Percentiles rank a stretch among this genome's conserved stretches.
Evolutionary conservation across 2,888 invertebrate genomes (phyloP).

Genomic region (Eupithecia tripunctaria): DNA sequence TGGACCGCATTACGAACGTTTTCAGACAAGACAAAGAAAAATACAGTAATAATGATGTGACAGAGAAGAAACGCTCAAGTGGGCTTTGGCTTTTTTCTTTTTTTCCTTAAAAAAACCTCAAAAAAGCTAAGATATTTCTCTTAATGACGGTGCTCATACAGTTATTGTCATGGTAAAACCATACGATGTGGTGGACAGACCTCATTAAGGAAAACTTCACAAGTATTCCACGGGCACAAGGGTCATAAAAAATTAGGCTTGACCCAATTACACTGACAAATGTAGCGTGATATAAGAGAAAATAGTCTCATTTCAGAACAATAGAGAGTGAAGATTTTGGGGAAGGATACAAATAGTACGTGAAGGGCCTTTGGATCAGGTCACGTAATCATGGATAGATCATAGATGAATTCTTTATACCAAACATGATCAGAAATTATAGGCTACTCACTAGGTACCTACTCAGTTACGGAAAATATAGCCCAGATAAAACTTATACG

Average conservation of each 20-base stretch:
- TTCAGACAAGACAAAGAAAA: neutral
- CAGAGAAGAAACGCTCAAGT: neutral
- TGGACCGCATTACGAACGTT: neutral
- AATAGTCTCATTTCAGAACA: constrained; percentile 37
- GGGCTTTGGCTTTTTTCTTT: too few species aligned
- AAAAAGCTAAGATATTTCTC: neutral
- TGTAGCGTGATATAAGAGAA: constrained; percentile 35
- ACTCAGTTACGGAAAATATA: constrained; percentile 1
- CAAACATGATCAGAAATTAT: constrained; percentile 20
- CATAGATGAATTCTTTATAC: constrained; percentile 27
- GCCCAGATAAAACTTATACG: neutral
- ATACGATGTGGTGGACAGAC: neutral
- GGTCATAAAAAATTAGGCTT: constrained; percentile 39
- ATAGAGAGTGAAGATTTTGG: constrained; percentile 24
- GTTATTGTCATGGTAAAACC: neutral
- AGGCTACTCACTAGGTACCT: constrained; percentile 8
- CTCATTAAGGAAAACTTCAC: constrained; percentile 23
- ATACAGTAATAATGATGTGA: neutral
- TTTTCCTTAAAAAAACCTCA: neutral
- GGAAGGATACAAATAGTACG: constrained; percentile 31
- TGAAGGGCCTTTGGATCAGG: constrained; percentile 26
- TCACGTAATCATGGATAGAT: constrained; percentile 31
- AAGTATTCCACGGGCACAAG: constrained; percentile 24
- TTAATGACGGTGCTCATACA: neutral
- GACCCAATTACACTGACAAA: constrained; percentile 44